Conservation (phyloP, 2,797 vertebrate genomes). For the Glossophaga mutica region DNA sequence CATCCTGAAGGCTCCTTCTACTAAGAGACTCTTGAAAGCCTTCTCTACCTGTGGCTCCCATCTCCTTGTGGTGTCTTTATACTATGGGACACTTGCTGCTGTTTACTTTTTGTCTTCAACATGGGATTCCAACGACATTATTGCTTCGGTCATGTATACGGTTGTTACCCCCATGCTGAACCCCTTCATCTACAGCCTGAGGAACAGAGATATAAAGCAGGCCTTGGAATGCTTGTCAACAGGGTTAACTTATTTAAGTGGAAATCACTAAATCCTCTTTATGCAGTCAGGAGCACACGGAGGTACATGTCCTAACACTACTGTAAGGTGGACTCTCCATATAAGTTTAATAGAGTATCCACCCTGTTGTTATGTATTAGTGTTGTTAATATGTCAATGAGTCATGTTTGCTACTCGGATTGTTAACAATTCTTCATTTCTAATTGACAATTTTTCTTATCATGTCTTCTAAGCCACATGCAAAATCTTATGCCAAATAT, state of each 20-base stretch:
- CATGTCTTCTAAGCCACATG: neutral
- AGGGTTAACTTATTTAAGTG: neutral
- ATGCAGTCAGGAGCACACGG: no score
- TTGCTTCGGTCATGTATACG: conserved; percentile 58
- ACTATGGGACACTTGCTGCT: conserved; percentile 59
- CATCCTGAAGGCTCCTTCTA: conserved; percentile 40
- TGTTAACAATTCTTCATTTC: neutral
- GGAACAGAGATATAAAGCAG: conserved; percentile 53
- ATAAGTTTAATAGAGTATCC: neutral
- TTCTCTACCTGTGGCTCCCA: conserved; percentile 74
- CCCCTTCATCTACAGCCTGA: conserved; percentile 71
- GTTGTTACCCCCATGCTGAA: conserved; percentile 69
- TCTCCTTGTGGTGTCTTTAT: conserved; percentile 64
- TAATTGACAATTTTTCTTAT: neutral
- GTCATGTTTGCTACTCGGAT: no score
- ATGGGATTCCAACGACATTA: neutral
- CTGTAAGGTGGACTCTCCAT: neutral
- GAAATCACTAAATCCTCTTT: no score
- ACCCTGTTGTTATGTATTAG: neutral
- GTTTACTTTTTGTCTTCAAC: conserved; percentile 59
- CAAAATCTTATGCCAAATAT: neutral
- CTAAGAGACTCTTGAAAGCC: conserved; percentile 34
- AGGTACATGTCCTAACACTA: no score
- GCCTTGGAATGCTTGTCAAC: neutral
- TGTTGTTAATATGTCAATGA: neutral